Evolutionary conservation across 2,797 vertebrate genomes (phyloP), one percentile per base, ranked within the genome.

Genomic region (Astyanax mexicanus): DNA sequence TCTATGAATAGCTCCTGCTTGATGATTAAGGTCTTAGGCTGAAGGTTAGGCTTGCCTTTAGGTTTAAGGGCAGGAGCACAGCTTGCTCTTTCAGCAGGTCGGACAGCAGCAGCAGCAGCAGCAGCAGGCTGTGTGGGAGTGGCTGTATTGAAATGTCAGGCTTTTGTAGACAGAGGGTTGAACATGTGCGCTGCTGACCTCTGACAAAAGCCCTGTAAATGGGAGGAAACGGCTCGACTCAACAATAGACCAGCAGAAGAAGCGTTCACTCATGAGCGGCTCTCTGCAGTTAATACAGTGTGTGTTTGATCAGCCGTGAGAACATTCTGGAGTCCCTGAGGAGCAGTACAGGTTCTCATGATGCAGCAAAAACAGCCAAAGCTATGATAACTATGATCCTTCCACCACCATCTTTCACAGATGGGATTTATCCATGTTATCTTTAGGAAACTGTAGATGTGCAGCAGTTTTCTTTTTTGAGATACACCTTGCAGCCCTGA

Each of bases 161-260:
- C 0, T 38, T 42, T 82, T 80, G 78, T 84, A 29, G 61, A 10
- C 60, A 38, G 45, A 44, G 19, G 10, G 17, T 47, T 29, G 25
- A 73, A 68, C 75, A 57, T 72, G 58, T 25, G 58, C 44, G 71
- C 74, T 66, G 73, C 69, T 82, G 80, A 61, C 82, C 83, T 60
- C 45, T 84, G 65, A 67, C 51, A 69, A 68, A 70, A 77, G 75
- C 38, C 64, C 66, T 74, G 42, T 73, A 44, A 67, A 84, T 83
- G 78, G 80, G 68, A 82, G 77, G 69, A 75, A 72, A 13, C 40
- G 51, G 67, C 75, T 72, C 76, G 80, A 7, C 40, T 69, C 29
- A 79, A 85, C 77, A 86, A 80, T 51, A 67, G 40, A 74, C 2
- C 29, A 70, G 65, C 29, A 69, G 64, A 23, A 71, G 78, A 69